Evolutionary conservation across 2,888 invertebrate genomes (phyloP), one percentile per base, ranked within the genome.

Genomic region (Terebella lapidaria): DNA sequence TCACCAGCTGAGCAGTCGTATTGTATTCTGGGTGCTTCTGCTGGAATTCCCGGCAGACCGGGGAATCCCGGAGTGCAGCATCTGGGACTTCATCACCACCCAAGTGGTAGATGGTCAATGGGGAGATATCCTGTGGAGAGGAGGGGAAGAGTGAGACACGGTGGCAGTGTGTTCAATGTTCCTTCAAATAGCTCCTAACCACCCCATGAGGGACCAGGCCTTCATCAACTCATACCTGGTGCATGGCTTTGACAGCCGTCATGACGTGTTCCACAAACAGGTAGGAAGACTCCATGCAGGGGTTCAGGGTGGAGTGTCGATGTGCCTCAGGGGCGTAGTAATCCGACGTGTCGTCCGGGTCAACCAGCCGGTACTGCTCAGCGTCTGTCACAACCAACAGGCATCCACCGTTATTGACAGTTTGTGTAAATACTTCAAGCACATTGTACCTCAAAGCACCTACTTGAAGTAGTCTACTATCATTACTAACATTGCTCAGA

Each of bases 71-170:
- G 72, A 74, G 74, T 3, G 74, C 72, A 3, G 70, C 68, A 0
- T 25, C 42, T 0, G 72, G 69, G 1, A 74, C 74, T 57, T 76
- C 76, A 57, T 75, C 77, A 1, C 75, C 75, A 4, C 75, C 77
- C 47, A 72, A 70, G 61, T 77, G 73, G 57, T 70, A 72, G 2
- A 64, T 63, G 25, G 63, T 63, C 24, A 77, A 59, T 1, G 71
- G 72, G 49, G 68, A 67, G 22, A 69, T 64, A 3, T 67, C 68
- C 35, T 60, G 35, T 57, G 73, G 73, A n/a, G n/a, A n/a, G n/a
- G n/a, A n/a, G n/a, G n/a, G n/a, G n/a, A n/a, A n/a, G n/a, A n/a
- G n/a, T n/a, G n/a, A n/a, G n/a, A n/a, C n/a, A n/a, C n/a, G n/a
- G n/a, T n/a, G n/a, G n/a, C n/a, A n/a, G n/a, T n/a, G n/a, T n/a